A percentile compares a stretch with the other conserved stretches of the same genome.
These are phyloP conservation scores for Rhegmatorhina hoffmannsi DNA, from an alignment of 2,113 vertebrate genomes.

Conservation along the genomic window DNA sequence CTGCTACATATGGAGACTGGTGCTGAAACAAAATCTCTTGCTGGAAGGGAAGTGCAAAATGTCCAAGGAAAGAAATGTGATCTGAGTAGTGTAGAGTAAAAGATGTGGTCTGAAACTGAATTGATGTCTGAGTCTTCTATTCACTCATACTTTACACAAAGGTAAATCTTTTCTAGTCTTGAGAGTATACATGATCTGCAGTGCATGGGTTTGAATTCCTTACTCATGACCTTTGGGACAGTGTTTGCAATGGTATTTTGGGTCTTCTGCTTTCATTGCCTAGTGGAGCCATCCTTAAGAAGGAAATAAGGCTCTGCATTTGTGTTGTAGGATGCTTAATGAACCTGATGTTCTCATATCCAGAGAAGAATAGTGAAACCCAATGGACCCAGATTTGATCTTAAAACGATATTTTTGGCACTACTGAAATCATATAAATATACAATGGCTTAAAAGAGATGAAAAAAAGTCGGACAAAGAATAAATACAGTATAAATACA, in stretches of 20 bases:
- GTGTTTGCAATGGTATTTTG: neutral
- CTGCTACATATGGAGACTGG: neutral
- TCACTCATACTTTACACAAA: accelerated
- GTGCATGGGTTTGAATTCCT: neutral
- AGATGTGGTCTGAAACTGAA: neutral
- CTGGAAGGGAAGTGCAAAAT: neutral
- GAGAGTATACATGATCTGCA: neutral
- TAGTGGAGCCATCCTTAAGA: neutral
- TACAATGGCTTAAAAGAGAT: neutral
- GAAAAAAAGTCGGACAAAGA: neutral
- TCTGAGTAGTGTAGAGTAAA: neutral
- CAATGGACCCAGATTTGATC: accelerated
- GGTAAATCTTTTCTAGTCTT: neutral
- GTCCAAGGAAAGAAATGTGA: neutral
- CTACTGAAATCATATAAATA: neutral
- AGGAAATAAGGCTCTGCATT: neutral
- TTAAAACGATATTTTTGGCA: neutral
- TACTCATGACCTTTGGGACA: neutral
- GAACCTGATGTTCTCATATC: neutral
- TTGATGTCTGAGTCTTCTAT: neutral
- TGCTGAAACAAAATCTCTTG: neutral
- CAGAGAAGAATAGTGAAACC: neutral
- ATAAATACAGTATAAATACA: neutral
- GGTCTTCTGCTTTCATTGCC: neutral
- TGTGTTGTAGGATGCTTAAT: neutral